Evolutionary conservation across 1,140 invertebrate genomes (phyloP).

Genomic region (Lordiphosa stackelbergi): DNA sequence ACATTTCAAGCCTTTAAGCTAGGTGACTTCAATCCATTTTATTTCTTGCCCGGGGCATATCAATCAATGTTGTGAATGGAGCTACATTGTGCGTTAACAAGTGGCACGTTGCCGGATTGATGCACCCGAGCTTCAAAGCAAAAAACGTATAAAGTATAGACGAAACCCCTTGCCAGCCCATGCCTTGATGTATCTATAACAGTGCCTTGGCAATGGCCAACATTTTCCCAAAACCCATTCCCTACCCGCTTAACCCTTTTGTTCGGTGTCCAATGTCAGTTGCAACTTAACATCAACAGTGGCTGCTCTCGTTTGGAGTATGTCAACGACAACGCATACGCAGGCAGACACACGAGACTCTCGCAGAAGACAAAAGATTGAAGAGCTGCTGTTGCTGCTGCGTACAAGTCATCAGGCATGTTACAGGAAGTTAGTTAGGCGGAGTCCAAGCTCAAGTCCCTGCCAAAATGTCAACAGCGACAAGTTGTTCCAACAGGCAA

Average conservation of each 20-base stretch:
- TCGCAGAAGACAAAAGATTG: slow-evolving; percentile 61
- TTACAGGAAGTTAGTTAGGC: slow-evolving; percentile 71
- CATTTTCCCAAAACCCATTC: slow-evolving; percentile 9
- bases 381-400: slow-evolving; percentile 34
- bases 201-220: slow-evolving; percentile 18
- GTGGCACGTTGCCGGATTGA: slow-evolving; percentile 66
- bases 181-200: slow-evolving; percentile 56
- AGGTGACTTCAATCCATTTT: slow-evolving; percentile 3
- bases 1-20: slow-evolving; percentile 3
- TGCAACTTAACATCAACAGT: slow-evolving; percentile 39
- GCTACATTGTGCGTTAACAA: slow-evolving; percentile 68
- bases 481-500: slow-evolving; percentile 59
- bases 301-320: slow-evolving; percentile 46
- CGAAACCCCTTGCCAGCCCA: slow-evolving; percentile 10
- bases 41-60: slow-evolving; percentile 30
- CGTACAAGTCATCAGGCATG: slow-evolving; percentile 71
- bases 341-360: slow-evolving; percentile 35
- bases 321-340: slow-evolving; percentile 59
- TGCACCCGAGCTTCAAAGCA: slow-evolving; percentile 33
- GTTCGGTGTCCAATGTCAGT: slow-evolving; percentile 12
- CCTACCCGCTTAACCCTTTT: slow-evolving; percentile 1
- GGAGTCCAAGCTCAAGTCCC: slow-evolving; percentile 39
- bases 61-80: slow-evolving; percentile 58
- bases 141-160: slow-evolving; percentile 6
- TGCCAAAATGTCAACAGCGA: slow-evolving; percentile 65